Evolutionary conservation across 2,888 invertebrate species (phyloP), one percentile per base, ranked within the genome.

Genomic region (Lypha dubia): DNA sequence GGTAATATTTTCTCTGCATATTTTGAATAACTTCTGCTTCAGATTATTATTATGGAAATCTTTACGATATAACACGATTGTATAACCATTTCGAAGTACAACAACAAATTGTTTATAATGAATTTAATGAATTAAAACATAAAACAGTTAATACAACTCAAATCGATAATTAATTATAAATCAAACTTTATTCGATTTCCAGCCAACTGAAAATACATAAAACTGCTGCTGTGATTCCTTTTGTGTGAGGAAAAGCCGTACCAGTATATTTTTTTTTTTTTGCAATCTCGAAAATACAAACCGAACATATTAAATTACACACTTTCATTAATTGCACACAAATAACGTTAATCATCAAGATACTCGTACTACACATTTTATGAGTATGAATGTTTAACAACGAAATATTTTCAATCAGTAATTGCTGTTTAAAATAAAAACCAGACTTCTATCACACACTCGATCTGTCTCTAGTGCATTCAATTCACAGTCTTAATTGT

Each of bases 311-410:
- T 62, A 68, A 83, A 63, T 79, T 79, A 63, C 73, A 79, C 62
- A 74, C 73, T 83, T 83, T 83, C 68, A 83, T 74, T 83, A 83
- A 73, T 79, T 79, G 68, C 53, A 68, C 77, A 68, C 60, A 79
- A n/a, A n/a, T 32, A 67, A 73, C 67, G 53, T 73, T 73, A 83
- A 83, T 83, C 73, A 83, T 65, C 28, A 53, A n/a, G n/a, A n/a
- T n/a, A n/a, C n/a, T n/a, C n/a, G n/a, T n/a, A n/a, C n/a, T n/a
- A n/a, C n/a, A n/a, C n/a, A n/a, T n/a, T n/a, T n/a, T n/a, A n/a
- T n/a, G n/a, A n/a, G 6, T 24, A 58, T 60, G 20, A 73, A 71
- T 41, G 58, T 51, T 17, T n/a, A 75, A 51, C 41, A 67, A 20
- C n/a, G 51, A 67, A n/a, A 73, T 60, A 44, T 41, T 8, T 11